Evolutionary conservation across 2,113 vertebrate species (phyloP), one percentile per base, ranked within the genome.

Genomic region (Oncorhynchus clarkii): DNA sequence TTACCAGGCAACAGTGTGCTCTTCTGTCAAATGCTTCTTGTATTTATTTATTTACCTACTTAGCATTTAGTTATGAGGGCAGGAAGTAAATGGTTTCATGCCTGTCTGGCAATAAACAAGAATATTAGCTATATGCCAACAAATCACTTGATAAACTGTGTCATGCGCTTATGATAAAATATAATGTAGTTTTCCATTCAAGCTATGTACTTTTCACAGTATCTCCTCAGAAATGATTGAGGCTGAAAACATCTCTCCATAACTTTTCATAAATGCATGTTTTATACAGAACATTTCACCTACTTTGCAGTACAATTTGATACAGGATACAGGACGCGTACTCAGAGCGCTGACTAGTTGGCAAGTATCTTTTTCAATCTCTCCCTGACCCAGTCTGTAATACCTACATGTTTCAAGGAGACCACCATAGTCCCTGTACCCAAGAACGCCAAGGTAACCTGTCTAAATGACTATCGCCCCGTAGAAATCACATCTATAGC

Each of bases 1-100:
- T 90, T 87, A 86, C 89, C 85, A 89, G 83, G 88, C 89, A 91
- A 90, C 89, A 86, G 83, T 84, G 83, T 86, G 84, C 73, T 78
- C 86, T 54, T 18, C 51, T 18, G 16, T 85, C 84, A 57, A 72
- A 76, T 71, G 79, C 83, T 78, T 62, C 68, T 88, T 87, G 85
- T 74, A 88, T 92, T 91, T 90, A 31, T 57, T 14, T 22, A 62
- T n/a, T 62, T n/a, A 62, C 18, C n/a, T 62, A 16, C 80, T 78
- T 83, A 24, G 83, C 87, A 86, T 87, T 80, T 82, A 86, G 84
- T 87, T 87, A 83, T 83, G 87, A 87, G 83, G 84, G 82, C 86
- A 88, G 83, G 89, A 87, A 82, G 84, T 89, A 84, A 90, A 83
- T 85, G 88, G 87, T 88, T 86, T 64, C 77, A 84, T 88, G 89